These are phyloP conservation scores for Cephus cinctus DNA, from an alignment of 1,140 invertebrate species.

Conservation along the genomic window DNA sequence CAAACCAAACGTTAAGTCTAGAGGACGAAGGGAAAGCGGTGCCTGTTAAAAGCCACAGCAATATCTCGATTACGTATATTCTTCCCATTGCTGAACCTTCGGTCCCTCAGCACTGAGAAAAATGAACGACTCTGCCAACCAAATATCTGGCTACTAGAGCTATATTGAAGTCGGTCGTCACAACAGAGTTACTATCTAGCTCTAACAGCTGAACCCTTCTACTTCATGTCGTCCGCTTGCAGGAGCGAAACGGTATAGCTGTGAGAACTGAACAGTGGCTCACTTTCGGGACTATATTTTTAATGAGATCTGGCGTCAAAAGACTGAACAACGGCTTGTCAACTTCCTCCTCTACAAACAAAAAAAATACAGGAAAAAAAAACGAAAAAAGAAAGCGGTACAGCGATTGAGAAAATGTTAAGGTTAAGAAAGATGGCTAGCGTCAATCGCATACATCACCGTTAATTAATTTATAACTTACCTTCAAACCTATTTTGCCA, in stretches of 20 bases:
- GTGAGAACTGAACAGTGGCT: not conserved
- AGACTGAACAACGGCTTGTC: not conserved
- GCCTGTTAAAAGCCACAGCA: no score
- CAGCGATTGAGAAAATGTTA: not conserved
- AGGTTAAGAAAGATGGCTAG: slow-evolving; percentile 4
- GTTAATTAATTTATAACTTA: slow-evolving; percentile 5
- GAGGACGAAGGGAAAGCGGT: no score
- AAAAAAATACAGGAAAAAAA: not conserved
- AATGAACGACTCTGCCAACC: not conserved
- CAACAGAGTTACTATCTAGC: not conserved
- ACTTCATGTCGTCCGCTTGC: not conserved
- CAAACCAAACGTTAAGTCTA: no score
- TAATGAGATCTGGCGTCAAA: not conserved
- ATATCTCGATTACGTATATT: no score
- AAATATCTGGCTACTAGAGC: not conserved
- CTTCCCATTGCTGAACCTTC: no score
- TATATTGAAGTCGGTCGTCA: not conserved
- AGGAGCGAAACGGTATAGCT: slow-evolving; percentile 1
- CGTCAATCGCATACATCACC: slow-evolving; percentile 1
- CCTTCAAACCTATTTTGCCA: slow-evolving; percentile 1
- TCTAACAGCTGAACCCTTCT: not conserved
- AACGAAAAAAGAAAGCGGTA: not conserved
- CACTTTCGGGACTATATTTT: not conserved
- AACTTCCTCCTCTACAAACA: not conserved
- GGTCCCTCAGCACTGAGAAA: no score